These are phyloP conservation scores for Monochamus alternatus DNA, from an alignment of 2,888 invertebrate genomes.

Conservation along the genomic window DNA sequence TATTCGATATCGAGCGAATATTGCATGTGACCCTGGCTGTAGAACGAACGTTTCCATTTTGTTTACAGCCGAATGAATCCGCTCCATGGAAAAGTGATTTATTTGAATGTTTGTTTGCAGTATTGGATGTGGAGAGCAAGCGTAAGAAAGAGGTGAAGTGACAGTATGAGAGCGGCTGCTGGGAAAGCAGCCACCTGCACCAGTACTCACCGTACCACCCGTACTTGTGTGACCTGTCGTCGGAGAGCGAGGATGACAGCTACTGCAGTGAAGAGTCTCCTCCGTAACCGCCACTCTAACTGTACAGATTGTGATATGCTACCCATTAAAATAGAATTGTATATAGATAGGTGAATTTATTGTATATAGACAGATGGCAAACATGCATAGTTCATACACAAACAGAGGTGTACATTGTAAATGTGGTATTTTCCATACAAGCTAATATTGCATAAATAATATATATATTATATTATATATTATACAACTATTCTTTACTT, in stretches of 20 bases:
- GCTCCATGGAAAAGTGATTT: no score
- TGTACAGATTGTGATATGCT: constrained; percentile 69
- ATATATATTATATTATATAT: constrained; percentile 62
- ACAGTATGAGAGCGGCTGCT: constrained; percentile 69
- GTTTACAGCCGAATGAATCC: no score
- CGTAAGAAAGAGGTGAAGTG: constrained; percentile 71
- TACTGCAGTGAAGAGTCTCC: constrained; percentile 50
- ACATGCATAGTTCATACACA: constrained; percentile 53
- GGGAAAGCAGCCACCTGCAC: constrained; percentile 58
- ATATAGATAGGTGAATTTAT: constrained; percentile 66
- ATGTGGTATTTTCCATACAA: constrained; percentile 68
- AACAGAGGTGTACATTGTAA: constrained; percentile 62
- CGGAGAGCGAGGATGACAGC: constrained; percentile 52
- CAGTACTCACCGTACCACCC: constrained; percentile 50
- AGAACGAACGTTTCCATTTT: no score
- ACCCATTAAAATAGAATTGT: constrained; percentile 60
- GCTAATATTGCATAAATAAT: constrained; percentile 61
- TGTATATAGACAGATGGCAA: constrained; percentile 65
- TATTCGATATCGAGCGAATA: no score
- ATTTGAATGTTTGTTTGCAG: constrained; percentile 55
- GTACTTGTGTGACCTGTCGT: constrained; percentile 51
- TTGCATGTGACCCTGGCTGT: no score
- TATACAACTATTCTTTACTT: constrained; percentile 58
- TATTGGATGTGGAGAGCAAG: constrained; percentile 69
- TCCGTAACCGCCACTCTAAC: constrained; percentile 56